Evolutionary conservation across 2,888 invertebrate species (phyloP).

Genomic region (Idaea straminata): DNA sequence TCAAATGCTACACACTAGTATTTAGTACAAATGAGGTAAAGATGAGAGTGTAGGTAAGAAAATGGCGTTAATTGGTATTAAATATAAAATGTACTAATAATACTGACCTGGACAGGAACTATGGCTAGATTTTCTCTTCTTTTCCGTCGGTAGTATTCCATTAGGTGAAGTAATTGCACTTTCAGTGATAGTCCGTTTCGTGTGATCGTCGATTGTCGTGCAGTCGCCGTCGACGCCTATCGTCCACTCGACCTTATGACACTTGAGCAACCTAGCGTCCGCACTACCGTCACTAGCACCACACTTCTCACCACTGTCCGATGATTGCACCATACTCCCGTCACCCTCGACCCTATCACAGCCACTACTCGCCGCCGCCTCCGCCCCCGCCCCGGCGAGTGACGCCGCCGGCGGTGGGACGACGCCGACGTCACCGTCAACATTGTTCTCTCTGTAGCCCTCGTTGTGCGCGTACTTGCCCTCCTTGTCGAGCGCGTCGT

Average conservation of each 20-base stretch:
- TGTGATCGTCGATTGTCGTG: constrained; percentile 43
- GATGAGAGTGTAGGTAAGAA: no score
- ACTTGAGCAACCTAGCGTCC: constrained; percentile 63
- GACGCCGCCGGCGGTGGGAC: constrained; percentile 68
- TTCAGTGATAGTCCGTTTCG: constrained; percentile 70
- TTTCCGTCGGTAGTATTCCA: constrained; percentile 82
- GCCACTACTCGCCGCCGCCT: constrained; percentile 28
- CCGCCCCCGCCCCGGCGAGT: constrained; percentile 47
- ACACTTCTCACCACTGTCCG: constrained; percentile 55
- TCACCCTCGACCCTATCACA: constrained; percentile 67
- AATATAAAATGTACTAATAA: constrained; percentile 5
- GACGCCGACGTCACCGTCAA: constrained; percentile 69
- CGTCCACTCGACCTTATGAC: constrained; percentile 65
- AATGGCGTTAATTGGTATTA: no score
- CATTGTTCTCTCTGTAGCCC: constrained; percentile 71
- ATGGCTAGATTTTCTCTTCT: constrained; percentile 82
- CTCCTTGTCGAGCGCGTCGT: constrained; percentile 78
- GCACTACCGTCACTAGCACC: constrained; percentile 74
- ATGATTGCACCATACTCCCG: constrained; percentile 60
- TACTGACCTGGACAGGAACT: constrained; percentile 76
- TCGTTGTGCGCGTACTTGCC: constrained; percentile 76
- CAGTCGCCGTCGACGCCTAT: constrained; percentile 52
- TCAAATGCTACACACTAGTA: no score
- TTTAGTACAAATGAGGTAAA: no score
- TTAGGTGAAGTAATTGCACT: constrained; percentile 77